Conservation (phyloP, 2,113 vertebrate species). For the Otolemur garnettii region DNA sequence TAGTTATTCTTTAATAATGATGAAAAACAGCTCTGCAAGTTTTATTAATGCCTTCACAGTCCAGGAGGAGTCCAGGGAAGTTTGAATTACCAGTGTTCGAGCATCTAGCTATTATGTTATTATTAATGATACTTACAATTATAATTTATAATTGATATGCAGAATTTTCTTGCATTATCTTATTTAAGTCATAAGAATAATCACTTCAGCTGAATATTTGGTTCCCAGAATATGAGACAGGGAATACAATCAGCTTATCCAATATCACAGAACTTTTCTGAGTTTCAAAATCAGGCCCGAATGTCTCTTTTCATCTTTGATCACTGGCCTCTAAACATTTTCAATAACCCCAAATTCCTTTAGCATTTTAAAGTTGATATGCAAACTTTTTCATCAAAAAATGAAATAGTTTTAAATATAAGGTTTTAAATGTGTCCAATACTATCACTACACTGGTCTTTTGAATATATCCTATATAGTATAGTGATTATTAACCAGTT, state of each 20-base stretch:
- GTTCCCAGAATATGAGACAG: neutral
- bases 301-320: neutral
- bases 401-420: neutral
- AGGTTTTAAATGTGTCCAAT: neutral
- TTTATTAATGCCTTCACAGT: neutral
- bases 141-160: neutral
- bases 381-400: neutral
- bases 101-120: neutral
- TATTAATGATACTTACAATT: neutral
- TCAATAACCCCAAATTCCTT: neutral
- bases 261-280: neutral
- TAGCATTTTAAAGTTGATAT: neutral
- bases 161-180: neutral
- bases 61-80: neutral
- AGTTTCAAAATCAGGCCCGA: neutral
- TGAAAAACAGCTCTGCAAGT: neutral
- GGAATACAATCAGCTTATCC: neutral
- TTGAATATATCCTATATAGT: neutral
- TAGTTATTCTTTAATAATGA: slow-evolving; percentile 13
- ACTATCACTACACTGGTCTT: neutral
- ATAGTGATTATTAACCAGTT: neutral
- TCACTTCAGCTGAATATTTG: neutral
- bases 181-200: neutral
- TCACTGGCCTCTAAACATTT: neutral
- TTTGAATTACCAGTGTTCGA: neutral